Percentiles rank a stretch among this genome's conserved stretches.
phyloP scores from a whole-genome alignment of 2,113 vertebrate genomes.

The Bucco capensis region DNA sequence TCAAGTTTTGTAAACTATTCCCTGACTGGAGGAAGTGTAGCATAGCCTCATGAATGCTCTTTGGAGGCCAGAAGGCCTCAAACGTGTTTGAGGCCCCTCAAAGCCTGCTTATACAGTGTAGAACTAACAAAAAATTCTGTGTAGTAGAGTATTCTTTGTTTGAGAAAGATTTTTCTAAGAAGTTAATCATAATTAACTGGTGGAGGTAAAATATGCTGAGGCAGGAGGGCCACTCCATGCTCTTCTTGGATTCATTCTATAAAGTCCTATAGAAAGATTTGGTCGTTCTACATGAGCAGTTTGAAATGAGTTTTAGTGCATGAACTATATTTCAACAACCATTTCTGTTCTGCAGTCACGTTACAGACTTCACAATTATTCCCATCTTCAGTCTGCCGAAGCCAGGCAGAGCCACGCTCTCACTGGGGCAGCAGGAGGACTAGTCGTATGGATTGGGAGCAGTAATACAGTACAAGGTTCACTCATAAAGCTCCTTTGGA shows the following conservation, averaged over 20 bases:
- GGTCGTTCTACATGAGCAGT: accelerated
- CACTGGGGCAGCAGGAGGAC: not conserved
- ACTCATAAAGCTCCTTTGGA: not conserved
- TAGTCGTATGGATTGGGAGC: not conserved
- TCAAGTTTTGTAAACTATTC: not conserved
- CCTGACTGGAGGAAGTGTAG: not conserved
- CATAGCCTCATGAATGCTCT: not conserved
- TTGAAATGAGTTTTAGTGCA: not conserved
- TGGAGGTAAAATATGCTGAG: not conserved
- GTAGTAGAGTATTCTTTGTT: not conserved
- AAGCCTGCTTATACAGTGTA: not conserved
- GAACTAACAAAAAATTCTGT: not conserved
- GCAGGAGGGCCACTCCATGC: no score
- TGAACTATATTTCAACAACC: not conserved
- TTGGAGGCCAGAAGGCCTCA: not conserved
- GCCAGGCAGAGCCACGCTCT: not conserved
- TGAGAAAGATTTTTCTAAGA: no score
- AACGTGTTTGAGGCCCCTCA: not conserved
- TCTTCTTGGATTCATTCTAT: not conserved
- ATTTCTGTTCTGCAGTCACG: not conserved
- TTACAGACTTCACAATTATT: not conserved
- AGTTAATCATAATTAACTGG: not conserved
- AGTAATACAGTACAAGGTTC: not conserved
- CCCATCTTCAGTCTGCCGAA: not conserved
- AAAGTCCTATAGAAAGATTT: not conserved